Conservation (phyloP, 30 jellyfish, hydroid and myxozoan species). For the Hydractinia symbiolongicarpus region DNA sequence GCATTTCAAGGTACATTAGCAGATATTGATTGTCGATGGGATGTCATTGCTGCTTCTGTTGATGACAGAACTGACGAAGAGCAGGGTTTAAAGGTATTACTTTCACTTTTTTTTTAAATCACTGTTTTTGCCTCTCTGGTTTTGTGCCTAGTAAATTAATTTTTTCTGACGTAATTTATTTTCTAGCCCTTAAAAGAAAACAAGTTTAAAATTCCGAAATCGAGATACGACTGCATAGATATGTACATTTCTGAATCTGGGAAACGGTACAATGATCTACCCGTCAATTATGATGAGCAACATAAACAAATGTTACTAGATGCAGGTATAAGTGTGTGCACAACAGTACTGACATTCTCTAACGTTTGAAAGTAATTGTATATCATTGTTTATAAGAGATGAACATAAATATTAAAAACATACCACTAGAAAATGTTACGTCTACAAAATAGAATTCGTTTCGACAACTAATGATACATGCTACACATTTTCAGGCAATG, state of each 20-base stretch:
- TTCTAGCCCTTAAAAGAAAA: conserved; percentile 70
- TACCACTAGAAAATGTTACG: not conserved
- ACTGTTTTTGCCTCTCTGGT: conserved; percentile 10
- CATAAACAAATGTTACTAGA: conserved; percentile 71
- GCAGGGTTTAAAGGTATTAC: conserved; percentile 63
- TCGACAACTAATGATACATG: too few species aligned
- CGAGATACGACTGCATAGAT: conserved; percentile 95
- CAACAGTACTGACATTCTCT: not conserved
- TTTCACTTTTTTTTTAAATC: not conserved
- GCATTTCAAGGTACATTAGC: conserved; percentile 85
- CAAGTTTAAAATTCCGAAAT: conserved; percentile 67
- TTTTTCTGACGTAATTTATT: not conserved
- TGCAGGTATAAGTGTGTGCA: conserved; percentile 47
- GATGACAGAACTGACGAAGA: conserved; percentile 97
- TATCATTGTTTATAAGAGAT: not conserved
- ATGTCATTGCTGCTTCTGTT: conserved; percentile 85
- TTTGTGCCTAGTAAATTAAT: not conserved
- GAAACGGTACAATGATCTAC: conserved; percentile 58
- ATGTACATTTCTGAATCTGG: conserved; percentile 83
- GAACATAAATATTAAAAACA: not conserved
- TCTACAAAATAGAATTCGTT: not conserved
- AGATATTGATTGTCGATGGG: conserved; percentile 98
- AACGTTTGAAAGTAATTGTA: not conserved
- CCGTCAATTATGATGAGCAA: conserved; percentile 62
- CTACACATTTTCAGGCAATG: too few species aligned